Base-by-base conservation (phyloP, 2,113 vertebrate species). In the Dromaius novaehollandiae region DNA sequence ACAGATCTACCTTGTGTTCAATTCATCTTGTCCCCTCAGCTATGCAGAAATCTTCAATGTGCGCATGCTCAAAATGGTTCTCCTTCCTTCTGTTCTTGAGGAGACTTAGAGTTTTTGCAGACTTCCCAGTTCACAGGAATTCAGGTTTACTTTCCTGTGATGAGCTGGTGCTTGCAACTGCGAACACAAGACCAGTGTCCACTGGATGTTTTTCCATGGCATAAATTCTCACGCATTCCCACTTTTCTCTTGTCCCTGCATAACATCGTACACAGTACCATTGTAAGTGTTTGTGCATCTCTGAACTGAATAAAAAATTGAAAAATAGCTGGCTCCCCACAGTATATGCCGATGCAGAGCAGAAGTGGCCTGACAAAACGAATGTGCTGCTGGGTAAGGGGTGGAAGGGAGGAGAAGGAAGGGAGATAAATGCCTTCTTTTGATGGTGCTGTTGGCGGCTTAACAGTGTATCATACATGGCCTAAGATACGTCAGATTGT, bases 1-100 rank as follows among this genome's bases (percentile, higher is more conserved):
- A 84, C 80, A 94, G 65, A 76, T 84, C 80, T 89, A 93, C 90
- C 93, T 96, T 90, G 68, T 95, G 73, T 84, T 92, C 77, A 79
- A 68, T 95, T 96, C 61, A 89, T 96, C 90, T 92, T 93, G 74
- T 93, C 81, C 68, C 56, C 30, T 90, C 48, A 93, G 0, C 83
- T 93, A 26, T 94, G 82, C 55, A 50, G 90, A 77, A 90, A 12
- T 74, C n/a, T 46, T 82, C 82, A 77, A 10, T 46, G 40, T 73
- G 90, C 82, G 74, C 76, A 42, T 55, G 42, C 28, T 94, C 38
- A n/a, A 51, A 80, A 80, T 36, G 68, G 84, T 81, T 76, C 77
- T 86, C 7, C 51, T 93, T 88, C 46, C 24, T 12, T 58, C 60
- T 81, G 34, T 75, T 81, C 60, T 58, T 71, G 68, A 58, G 42